Evolutionary conservation across 1,140 invertebrate genomes (phyloP).

Genomic region (Monochamus saltuarius): DNA sequence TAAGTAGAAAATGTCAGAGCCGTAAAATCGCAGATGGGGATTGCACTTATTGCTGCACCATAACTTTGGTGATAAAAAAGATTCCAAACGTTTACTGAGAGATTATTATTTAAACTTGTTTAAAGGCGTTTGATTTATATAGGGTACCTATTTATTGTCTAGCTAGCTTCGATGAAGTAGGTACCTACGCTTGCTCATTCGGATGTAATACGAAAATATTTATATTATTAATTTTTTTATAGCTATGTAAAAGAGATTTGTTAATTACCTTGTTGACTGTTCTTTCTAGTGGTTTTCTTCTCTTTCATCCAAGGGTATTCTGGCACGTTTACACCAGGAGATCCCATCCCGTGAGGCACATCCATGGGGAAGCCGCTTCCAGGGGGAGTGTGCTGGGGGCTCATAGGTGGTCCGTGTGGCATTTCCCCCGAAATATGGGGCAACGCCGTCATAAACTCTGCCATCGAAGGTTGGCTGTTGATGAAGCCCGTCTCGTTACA

Average conservation of each 20-base stretch:
- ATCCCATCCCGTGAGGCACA: conserved; percentile 63
- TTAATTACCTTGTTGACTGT: conserved; percentile 84
- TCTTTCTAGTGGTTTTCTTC: conserved; percentile 91
- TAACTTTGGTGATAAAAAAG: no score
- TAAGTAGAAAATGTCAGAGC: no score
- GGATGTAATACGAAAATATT: no score
- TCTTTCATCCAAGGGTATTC: conserved; percentile 98
- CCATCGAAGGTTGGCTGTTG: conserved; percentile 89
- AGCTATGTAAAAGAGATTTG: not conserved
- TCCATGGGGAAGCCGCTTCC: conserved; percentile 59
- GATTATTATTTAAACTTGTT: no score
- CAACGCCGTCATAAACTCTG: conserved; percentile 84
- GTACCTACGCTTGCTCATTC: no score
- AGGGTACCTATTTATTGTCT: no score
- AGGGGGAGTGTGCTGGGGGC: conserved; percentile 59
- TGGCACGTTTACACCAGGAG: conserved; percentile 75
- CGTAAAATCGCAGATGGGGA: no score
- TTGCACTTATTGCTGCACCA: no score
- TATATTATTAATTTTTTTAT: no score
- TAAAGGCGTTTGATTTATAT: no score
- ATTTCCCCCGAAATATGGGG: conserved; percentile 65
- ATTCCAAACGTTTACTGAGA: no score
- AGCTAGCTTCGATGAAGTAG: no score
- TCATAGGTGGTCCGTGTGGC: conserved; percentile 55
- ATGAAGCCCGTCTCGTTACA: conserved; percentile 84